Evolutionary conservation across 2,113 vertebrate genomes (phyloP).

Genomic region (Phyllostomus hastatus): DNA sequence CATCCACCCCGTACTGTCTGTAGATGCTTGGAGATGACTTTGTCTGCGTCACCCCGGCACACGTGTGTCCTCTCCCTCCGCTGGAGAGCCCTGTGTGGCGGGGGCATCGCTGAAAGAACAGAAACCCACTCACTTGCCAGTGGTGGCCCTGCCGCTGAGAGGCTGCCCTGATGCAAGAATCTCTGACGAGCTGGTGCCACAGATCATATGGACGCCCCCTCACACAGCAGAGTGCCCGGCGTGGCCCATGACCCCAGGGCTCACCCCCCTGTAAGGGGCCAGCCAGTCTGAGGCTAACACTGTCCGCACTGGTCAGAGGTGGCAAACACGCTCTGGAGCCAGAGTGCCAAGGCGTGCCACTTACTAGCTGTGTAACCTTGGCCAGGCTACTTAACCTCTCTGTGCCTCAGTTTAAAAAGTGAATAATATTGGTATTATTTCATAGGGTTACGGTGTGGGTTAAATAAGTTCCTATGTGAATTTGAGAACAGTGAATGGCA

Average conservation of each 20-base stretch:
- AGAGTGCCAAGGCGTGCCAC: neutral
- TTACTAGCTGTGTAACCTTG: neutral
- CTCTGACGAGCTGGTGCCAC: neutral
- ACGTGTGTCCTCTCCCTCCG: neutral
- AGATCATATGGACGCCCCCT: rapidly evolving
- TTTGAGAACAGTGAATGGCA: neutral
- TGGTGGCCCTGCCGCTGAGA: neutral
- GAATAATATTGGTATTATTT: neutral
- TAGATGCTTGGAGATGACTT: neutral
- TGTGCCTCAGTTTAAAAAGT: neutral
- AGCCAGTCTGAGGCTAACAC: neutral
- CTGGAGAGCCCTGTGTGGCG: neutral
- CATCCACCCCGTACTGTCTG: neutral
- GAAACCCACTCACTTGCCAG: neutral
- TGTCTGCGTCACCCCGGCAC: too few species aligned
- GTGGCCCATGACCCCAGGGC: neutral
- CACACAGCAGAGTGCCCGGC: neutral
- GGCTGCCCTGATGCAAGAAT: neutral
- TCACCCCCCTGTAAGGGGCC: neutral
- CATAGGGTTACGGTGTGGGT: neutral
- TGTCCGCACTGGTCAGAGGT: neutral
- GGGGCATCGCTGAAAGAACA: neutral
- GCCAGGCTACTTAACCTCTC: neutral
- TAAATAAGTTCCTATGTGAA: neutral
- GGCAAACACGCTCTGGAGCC: neutral